Evolutionary conservation across 2,888 invertebrate species (phyloP).

Genomic region (Lithophane semibrunnea): DNA sequence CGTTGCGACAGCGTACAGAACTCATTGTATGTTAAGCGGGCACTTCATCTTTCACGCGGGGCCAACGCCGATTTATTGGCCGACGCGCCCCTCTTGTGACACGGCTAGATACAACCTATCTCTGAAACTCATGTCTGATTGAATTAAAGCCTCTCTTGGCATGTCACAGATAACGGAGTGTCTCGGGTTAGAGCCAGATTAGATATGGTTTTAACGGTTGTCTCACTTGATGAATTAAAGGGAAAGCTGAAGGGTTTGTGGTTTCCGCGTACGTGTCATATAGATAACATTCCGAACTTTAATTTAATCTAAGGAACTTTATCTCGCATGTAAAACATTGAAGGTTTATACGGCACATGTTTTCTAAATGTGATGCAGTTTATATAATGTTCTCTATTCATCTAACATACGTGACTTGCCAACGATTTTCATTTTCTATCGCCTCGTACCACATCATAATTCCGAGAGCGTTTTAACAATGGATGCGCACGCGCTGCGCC

Average conservation of each 20-base stretch:
- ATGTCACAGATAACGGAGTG: constrained; percentile 77
- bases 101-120: constrained; percentile 77
- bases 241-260: constrained; percentile 58
- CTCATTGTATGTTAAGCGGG: constrained; percentile 90
- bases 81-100: constrained; percentile 86
- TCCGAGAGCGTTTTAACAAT: constrained; percentile 71
- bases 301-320: constrained; percentile 45
- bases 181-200: constrained; percentile 70
- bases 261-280: constrained; percentile 51
- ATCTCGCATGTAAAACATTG: constrained; percentile 44
- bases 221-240: constrained; percentile 65
- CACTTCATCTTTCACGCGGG: constrained; percentile 88
- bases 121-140: constrained; percentile 73
- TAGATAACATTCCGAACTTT: constrained; percentile 46
- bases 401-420: constrained; percentile 59
- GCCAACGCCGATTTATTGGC: constrained; percentile 87
- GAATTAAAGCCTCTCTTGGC: constrained; percentile 78
- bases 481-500: constrained; percentile 65
- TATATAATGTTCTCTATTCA: constrained; percentile 54
- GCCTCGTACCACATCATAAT: constrained; percentile 63
- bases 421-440: constrained; percentile 56
- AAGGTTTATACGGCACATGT: constrained; percentile 29
- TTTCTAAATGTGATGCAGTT: constrained; percentile 60
- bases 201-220: constrained; percentile 70
- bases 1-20: constrained; percentile 83